These are phyloP conservation scores for Pygoscelis adeliae DNA, from an alignment of 2,113 vertebrate species.

Conservation along the genomic window DNA sequence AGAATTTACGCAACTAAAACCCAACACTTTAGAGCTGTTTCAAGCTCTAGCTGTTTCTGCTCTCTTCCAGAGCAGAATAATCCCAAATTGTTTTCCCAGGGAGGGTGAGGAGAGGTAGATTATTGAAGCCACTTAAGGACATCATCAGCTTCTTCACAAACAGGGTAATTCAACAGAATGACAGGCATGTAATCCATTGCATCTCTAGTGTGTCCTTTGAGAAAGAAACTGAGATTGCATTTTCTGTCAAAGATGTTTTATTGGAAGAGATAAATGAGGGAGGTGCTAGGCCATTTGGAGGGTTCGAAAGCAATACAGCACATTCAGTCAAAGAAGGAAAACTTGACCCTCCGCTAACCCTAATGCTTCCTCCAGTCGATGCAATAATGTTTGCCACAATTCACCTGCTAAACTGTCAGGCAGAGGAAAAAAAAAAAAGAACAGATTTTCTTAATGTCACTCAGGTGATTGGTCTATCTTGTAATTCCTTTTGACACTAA, in stretches of 20 bases:
- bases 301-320: neutral
- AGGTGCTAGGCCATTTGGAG: neutral
- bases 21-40: neutral
- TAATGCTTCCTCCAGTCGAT: neutral
- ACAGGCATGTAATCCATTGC: neutral
- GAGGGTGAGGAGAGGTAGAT: neutral
- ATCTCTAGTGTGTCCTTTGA: neutral
- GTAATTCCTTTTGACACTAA: slow-evolving; percentile 13
- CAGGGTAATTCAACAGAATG: neutral
- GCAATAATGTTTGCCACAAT: neutral
- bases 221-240: neutral
- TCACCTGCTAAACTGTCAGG: neutral
- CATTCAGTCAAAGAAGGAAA: neutral
- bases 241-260: neutral
- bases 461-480: neutral
- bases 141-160: neutral
- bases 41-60: neutral
- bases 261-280: neutral
- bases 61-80: neutral
- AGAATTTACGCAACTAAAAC: neutral
- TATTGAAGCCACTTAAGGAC: neutral
- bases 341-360: neutral
- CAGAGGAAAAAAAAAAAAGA: neutral
- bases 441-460: neutral
- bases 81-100: neutral